Conservation (phyloP, 2,797 vertebrate species). For the Chaetophractus vellerosus region DNA sequence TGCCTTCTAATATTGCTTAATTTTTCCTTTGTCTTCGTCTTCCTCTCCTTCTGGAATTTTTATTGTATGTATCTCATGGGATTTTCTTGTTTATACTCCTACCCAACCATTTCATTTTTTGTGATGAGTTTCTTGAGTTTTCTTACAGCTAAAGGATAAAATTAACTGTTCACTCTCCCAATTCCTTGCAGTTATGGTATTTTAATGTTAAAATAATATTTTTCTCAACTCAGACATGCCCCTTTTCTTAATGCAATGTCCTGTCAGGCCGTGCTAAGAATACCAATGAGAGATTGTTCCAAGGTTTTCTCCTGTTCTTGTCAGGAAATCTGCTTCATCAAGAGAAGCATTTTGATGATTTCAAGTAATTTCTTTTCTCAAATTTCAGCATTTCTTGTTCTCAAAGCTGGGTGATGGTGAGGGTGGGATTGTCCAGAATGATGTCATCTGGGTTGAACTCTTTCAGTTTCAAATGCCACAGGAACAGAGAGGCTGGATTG, state of each 20-base stretch:
- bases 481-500: neutral
- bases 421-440: too few species aligned
- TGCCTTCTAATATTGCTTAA: neutral
- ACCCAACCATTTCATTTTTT: neutral
- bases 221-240: neutral
- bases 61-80: neutral
- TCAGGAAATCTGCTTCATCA: constrained; percentile 32
- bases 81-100: neutral
- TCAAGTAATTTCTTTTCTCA: neutral
- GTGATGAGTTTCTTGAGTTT: neutral
- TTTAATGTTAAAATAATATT: constrained; percentile 49
- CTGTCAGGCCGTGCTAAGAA: neutral
- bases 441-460: neutral
- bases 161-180: neutral
- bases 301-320: neutral
- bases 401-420: neutral
- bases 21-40: neutral
- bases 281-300: neutral
- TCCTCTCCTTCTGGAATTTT: neutral
- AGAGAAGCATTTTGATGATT: neutral
- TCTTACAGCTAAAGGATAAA: neutral
- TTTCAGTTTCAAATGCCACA: neutral
- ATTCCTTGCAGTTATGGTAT: neutral
- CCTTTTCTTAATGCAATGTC: neutral
- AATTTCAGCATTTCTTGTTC: neutral